Evolutionary conservation across 2,113 vertebrate species (phyloP), one percentile per base, ranked within the genome.

Genomic region (Halichoerus grypus): DNA sequence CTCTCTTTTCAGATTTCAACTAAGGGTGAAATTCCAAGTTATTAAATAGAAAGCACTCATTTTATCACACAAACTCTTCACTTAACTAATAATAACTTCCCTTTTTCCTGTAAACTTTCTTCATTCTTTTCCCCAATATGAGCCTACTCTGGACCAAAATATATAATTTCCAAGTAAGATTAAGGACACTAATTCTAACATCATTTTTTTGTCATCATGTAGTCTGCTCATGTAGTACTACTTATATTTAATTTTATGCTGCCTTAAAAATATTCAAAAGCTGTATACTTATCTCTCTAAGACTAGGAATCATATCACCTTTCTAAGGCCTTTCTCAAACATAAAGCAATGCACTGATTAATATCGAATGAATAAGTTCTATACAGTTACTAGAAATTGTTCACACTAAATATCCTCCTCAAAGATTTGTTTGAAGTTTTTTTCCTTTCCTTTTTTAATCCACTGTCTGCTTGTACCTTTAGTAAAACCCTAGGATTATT

Each of bases 1-100:
- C 31, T 88, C 61, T 59, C 28, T 93, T 88, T 93, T 94, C 15
- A 91, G 59, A 77, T 95, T 97, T 77, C 91, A 91, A n/a, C 49
- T 69, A 88, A 65, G n/a, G 65, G n/a, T 24, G 91, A 96, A 82
- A 71, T 85, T 46, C 15, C 39, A 85, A 51, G 33, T 86, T 85
- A 87, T 79, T 92, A 79, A 79, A 49, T 88, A 21, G 28, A 91
- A 88, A 77, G 22, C 63, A 86, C 13, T 55, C n/a, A 49, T 63
- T 77, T 76, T 87, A 84, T 96, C 39, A 67, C 22, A 81, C 1
- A 90, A 96, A 57, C 39, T 95, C 61, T 95, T 92, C 22, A 36
- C 5, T 94, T 96, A 69, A 69, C 7, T 61, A 90, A 88, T 2
- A 89, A 59, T 84, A 65, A 88, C 22, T 84, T 72, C 65, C 3